These are phyloP conservation scores for Sthenelais limicola DNA, from an alignment of 2,888 invertebrate species.

Conservation along the genomic window DNA sequence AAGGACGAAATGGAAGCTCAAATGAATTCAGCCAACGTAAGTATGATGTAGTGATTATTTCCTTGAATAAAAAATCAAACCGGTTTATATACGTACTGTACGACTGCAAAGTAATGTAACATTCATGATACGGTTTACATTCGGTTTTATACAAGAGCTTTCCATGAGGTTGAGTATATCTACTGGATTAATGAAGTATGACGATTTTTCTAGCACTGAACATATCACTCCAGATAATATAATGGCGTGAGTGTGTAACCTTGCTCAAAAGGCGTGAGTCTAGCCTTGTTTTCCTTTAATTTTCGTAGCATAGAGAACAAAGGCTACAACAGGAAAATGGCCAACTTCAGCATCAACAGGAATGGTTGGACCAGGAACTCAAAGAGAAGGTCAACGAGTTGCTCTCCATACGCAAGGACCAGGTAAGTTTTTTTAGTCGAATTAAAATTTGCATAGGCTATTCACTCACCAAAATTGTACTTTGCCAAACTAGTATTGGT, in stretches of 20 bases:
- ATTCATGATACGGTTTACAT: too few species aligned
- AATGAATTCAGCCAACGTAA: slow-evolving; percentile 84
- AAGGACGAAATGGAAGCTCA: slow-evolving; percentile 86
- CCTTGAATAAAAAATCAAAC: not conserved
- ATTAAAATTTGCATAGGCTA: too few species aligned
- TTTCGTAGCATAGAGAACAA: slow-evolving; percentile 78
- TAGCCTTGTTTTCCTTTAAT: not conserved
- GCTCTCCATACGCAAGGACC: slow-evolving; percentile 83
- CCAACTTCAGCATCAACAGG: slow-evolving; percentile 84
- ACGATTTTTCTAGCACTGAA: too few species aligned
- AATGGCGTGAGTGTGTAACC: not conserved
- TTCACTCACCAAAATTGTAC: too few species aligned
- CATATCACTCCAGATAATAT: too few species aligned
- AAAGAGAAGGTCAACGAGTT: slow-evolving; percentile 85
- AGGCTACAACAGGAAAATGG: slow-evolving; percentile 86
- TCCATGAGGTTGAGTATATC: too few species aligned
- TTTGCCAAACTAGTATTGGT: too few species aligned
- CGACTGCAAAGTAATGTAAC: not conserved
- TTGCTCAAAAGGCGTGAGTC: not conserved
- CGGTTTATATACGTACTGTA: not conserved
- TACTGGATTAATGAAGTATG: too few species aligned
- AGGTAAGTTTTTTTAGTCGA: slow-evolving; percentile 69
- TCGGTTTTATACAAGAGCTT: too few species aligned
- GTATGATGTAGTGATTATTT: slow-evolving; percentile 43
- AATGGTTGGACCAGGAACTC: slow-evolving; percentile 84